Evolutionary conservation across 2,888 invertebrate species (phyloP), one percentile per base, ranked within the genome.

Genomic region (Andrena haemorrhoa): DNA sequence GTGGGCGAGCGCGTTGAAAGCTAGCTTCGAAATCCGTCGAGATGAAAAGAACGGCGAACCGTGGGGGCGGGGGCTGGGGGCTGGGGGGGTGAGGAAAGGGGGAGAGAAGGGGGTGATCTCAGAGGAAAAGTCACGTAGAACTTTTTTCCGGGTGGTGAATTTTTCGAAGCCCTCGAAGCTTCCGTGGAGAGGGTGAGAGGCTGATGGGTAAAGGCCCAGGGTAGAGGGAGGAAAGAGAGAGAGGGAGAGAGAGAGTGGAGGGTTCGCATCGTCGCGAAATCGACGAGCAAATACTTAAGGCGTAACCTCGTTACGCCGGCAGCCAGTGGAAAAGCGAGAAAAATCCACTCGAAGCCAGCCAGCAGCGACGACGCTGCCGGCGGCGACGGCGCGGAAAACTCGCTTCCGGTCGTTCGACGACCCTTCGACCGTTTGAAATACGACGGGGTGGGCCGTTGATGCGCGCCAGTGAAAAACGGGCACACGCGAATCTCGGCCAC

Each of bases 221-320:
- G 41, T 41, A 16, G 12, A 41, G 41, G 41, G 16, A 41, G 1
- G 4, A 16, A 16, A 41, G 41, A 41, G 41, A 4, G 69, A 66
- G 56, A 26, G 53, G 61, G 72, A 35, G 72, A 75, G 73, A 49
- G 60, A 31, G 56, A 41, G 53, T 63, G 78, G 69, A 70, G 76
- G 69, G 58, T 64, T 64, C 78, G 77, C 82, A 70, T 84, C 89
- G 85, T 89, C 77, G 82, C 70, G 84, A 88, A 89, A 90, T 90
- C 90, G 91, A 86, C 88, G 90, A 88, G 90, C 88, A 92, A 92
- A 92, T 90, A 92, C 90, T 90, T 87, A 82, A 87, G 89, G 87
- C 88, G 89, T 91, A 91, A 92, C 91, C 89, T 91, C 90, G 91
- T 92, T 92, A 91, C 88, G 86, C 71, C 80, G 78, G 81, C 88